Conservation (phyloP, 2,888 invertebrate genomes). For the Xestia sexstrigata region DNA sequence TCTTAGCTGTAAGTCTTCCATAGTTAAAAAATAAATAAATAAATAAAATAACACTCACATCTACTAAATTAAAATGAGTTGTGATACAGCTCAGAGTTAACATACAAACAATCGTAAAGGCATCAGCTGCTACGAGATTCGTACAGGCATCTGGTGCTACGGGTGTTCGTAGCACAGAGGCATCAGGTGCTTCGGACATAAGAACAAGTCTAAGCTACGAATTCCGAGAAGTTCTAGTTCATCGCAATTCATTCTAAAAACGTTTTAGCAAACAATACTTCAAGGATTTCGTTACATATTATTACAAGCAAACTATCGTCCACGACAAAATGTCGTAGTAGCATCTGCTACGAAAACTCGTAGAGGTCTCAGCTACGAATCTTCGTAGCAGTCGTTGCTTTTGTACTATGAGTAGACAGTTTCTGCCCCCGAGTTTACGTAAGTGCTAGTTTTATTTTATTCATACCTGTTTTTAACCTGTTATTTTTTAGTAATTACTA, state of each 20-base stretch:
- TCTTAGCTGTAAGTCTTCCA: too few species aligned
- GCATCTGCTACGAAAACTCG: slow-evolving; percentile 26
- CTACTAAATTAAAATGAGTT: neutral
- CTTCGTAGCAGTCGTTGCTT: slow-evolving; percentile 15
- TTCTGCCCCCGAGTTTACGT: neutral
- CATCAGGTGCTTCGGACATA: neutral
- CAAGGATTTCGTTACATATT: neutral
- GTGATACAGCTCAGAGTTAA: neutral
- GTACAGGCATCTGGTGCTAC: slow-evolving; percentile 24
- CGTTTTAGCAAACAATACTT: neutral
- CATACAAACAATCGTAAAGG: neutral
- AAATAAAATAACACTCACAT: neutral
- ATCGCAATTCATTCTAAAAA: neutral
- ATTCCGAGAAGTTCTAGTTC: neutral
- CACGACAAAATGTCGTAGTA: neutral
- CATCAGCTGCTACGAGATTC: neutral
- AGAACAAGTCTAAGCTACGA: neutral
- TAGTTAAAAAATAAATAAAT: too few species aligned
- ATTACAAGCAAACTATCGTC: neutral
- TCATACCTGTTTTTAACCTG: too few species aligned
- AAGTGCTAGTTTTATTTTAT: too few species aligned
- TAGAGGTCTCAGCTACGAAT: slow-evolving; percentile 39
- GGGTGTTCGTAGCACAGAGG: neutral
- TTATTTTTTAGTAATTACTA: too few species aligned
- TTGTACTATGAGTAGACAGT: neutral